phyloP scores from a whole-genome alignment of 2,888 invertebrate species.

The Anarsia innoxiella region DNA sequence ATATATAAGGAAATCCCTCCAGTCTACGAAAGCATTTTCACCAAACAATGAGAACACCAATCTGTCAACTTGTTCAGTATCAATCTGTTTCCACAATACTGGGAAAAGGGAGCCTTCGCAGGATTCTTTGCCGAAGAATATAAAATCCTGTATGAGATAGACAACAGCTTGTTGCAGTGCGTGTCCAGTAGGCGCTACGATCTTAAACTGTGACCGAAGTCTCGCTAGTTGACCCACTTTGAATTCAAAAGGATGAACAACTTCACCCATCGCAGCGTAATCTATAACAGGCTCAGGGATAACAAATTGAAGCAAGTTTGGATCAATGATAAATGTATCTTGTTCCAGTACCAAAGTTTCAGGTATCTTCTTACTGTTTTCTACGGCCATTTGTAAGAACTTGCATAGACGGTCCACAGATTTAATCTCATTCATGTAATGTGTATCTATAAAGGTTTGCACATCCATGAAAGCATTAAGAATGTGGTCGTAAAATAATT shows the following conservation, averaged over 20 bases:
- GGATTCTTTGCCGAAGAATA: slow-evolving; percentile 60
- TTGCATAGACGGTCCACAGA: slow-evolving; percentile 69
- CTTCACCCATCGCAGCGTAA: slow-evolving; percentile 28
- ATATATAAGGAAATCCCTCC: slow-evolving; percentile 80
- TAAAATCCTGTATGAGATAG: slow-evolving; percentile 69
- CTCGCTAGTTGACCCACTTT: slow-evolving; percentile 51
- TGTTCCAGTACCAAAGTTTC: slow-evolving; percentile 63
- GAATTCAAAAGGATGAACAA: slow-evolving; percentile 35
- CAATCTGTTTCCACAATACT: slow-evolving; percentile 54
- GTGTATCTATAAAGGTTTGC: slow-evolving; percentile 56
- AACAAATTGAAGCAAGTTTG: slow-evolving; percentile 53
- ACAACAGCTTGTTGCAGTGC: slow-evolving; percentile 62
- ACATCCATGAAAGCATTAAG: slow-evolving; percentile 60
- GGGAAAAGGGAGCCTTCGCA: slow-evolving; percentile 49
- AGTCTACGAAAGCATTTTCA: slow-evolving; percentile 73
- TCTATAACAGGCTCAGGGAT: slow-evolving; percentile 25
- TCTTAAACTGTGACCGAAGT: slow-evolving; percentile 49
- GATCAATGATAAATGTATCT: slow-evolving; percentile 66
- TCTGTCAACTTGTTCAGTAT: slow-evolving; percentile 55
- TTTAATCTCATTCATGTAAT: slow-evolving; percentile 58
- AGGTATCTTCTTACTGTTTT: slow-evolving; percentile 58
- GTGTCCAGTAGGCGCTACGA: slow-evolving; percentile 58
- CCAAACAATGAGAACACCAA: slow-evolving; percentile 69
- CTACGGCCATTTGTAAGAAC: slow-evolving; percentile 68
- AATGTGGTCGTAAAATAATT: slow-evolving; percentile 57